Evolutionary conservation across 2,113 vertebrate genomes (phyloP), one percentile per base, ranked within the genome.

Genomic region (Archocentrus centrarchus): DNA sequence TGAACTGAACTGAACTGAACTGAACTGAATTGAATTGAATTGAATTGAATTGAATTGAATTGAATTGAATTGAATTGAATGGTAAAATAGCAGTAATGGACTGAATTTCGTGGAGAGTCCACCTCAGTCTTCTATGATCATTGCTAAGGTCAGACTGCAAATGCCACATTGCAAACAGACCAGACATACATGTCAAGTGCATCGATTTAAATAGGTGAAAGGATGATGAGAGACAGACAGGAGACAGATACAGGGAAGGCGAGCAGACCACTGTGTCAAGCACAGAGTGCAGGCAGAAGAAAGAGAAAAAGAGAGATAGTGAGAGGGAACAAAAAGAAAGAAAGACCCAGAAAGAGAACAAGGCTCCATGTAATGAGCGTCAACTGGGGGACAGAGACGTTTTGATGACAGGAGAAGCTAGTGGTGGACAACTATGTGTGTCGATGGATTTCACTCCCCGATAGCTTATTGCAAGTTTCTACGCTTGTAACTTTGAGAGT

Each of bases 291-390:
- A 32, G 66, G 75, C 68, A 30, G 6, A 62, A 63, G 75, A 68
- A 22, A 66, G 76, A 61, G 79, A 63, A 73, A 55, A 6, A 82
- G 53, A 58, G 61, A 81, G 76, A 80, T 81, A 53, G 44, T 20
- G 44, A 53, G 50, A 22, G 10, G 66, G 1, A 20, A 73, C 66
- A 73, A 53, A 53, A 44, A 73, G 17, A 32, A n/a, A 30, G 53
- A 9, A 68, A 75, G 77, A 27, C 58, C 32, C 30, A n/a, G 80
- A 86, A 68, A 83, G 59, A 83, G 87, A 90, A 80, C 59, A 87
- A 82, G 41, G 68, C 60, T 70, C 35, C 8, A 6, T 75, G 81
- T 83, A 80, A 79, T 27, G 44, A 53, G 55, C 37, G n/a, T 77
- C 75, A 81, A 47, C 75, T 18, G 22, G 77, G 64, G 79, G 37